Evolutionary conservation across 1,140 invertebrate genomes (phyloP).

Genomic region (Bombus soroeensis): DNA sequence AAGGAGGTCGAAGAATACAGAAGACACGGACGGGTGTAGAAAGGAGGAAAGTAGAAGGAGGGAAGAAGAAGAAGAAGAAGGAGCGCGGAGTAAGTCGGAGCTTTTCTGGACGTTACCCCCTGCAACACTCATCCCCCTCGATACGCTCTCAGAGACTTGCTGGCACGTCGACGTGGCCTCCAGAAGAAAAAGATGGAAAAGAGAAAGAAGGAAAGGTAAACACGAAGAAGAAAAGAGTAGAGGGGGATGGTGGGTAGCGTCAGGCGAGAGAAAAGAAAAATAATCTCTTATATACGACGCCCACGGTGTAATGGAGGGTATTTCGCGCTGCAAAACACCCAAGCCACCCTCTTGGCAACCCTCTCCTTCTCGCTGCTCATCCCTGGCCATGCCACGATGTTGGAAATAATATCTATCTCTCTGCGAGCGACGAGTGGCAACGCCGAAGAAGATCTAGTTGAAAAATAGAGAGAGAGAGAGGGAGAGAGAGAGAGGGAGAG

Average conservation of each 20-base stretch:
- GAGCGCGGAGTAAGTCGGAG: slow-evolving; percentile 5
- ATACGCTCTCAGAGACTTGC: slow-evolving; percentile 62
- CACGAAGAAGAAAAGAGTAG: slow-evolving; percentile 25
- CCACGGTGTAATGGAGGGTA: slow-evolving; percentile 81
- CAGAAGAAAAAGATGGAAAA: slow-evolving; percentile 38
- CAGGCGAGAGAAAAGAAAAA: slow-evolving; percentile 75
- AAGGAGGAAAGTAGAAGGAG: neutral
- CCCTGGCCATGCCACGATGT: slow-evolving; percentile 65
- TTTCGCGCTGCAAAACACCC: slow-evolving; percentile 81
- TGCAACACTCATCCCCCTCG: neutral
- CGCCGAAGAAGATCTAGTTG: slow-evolving; percentile 31
- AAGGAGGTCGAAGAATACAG: neutral
- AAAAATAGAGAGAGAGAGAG: neutral
- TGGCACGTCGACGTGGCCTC: slow-evolving; percentile 65
- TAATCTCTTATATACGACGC: slow-evolving; percentile 77
- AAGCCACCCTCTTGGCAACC: slow-evolving; percentile 60
- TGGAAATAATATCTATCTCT: slow-evolving; percentile 80
- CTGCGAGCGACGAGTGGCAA: slow-evolving; percentile 54
- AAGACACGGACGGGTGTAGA: too few species aligned
- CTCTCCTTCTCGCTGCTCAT: slow-evolving; percentile 57
- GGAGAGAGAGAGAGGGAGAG: neutral
- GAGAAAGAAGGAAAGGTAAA: slow-evolving; percentile 40
- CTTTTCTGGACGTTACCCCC: slow-evolving; percentile 40
- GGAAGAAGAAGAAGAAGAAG: neutral
- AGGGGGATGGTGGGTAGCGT: neutral